phyloP scores from a whole-genome alignment of 2,113 vertebrate genomes.

The Sylvietta virens region DNA sequence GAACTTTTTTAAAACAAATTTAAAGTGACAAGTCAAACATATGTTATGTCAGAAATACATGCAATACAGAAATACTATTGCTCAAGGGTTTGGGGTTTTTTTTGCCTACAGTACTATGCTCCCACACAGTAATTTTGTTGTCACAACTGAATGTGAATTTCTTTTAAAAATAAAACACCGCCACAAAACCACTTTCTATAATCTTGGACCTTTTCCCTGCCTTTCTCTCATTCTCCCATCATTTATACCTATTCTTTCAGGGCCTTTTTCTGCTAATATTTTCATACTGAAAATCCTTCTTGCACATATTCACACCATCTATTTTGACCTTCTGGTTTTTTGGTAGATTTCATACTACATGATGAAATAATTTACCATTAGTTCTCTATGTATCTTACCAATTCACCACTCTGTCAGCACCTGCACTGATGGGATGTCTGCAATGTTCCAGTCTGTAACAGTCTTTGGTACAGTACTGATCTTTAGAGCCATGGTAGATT shows the following conservation, averaged over 20 bases:
- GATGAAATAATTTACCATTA: not conserved
- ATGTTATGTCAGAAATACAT: constrained; percentile 7
- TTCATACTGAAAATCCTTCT: not conserved
- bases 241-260: not conserved
- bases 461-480: not conserved
- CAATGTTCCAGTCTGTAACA: not conserved
- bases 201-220: not conserved
- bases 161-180: not conserved
- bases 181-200: not conserved
- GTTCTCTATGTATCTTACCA: not conserved
- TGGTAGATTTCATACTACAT: not conserved
- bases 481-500: not conserved
- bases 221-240: not conserved
- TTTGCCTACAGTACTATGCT: not conserved
- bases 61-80: too few relatives aligned
- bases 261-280: not conserved
- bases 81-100: not conserved
- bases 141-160: not conserved
- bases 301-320: not conserved
- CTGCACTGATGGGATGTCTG: not conserved
- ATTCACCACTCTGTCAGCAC: not conserved
- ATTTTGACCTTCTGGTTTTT: not conserved
- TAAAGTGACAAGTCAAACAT: constrained; percentile 5
- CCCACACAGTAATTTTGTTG: not conserved
- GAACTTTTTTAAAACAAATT: not conserved